Percentiles rank a stretch among this genome's conserved stretches.
Conservation (phyloP, 1,140 invertebrate genomes). For the Drosophila tristis region DNA sequence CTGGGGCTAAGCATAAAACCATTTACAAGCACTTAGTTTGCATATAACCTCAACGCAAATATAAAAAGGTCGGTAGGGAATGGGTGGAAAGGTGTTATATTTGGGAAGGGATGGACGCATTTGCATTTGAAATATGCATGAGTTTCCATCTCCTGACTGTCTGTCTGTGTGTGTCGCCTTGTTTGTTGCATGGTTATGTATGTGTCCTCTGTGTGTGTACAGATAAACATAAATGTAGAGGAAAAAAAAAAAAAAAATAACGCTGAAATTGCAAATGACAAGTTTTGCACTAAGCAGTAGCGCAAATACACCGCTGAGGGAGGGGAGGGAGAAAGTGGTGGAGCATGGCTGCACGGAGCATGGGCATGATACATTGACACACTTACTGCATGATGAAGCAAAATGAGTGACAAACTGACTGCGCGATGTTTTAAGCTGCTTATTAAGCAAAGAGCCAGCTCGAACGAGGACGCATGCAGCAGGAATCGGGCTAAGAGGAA, state of each 20-base stretch:
- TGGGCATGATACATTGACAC: slow-evolving; percentile 71
- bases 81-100: background rate
- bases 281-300: slow-evolving; percentile 79
- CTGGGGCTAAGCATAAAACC: slow-evolving; percentile 59
- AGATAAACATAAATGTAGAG: slow-evolving; percentile 57
- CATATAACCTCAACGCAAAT: slow-evolving; percentile 64
- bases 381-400: slow-evolving; percentile 81
- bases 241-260: slow-evolving; percentile 28
- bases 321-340: background rate
- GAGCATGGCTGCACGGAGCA: background rate
- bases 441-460: slow-evolving; percentile 61
- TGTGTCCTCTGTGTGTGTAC: slow-evolving; percentile 16
- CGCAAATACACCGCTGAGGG: slow-evolving; percentile 57
- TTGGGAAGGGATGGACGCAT: slow-evolving; percentile 22
- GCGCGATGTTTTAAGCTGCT: slow-evolving; percentile 72
- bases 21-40: slow-evolving; percentile 74
- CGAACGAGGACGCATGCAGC: background rate
- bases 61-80: slow-evolving; percentile 3
- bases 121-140: slow-evolving; percentile 73
- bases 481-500: background rate
- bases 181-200: slow-evolving; percentile 10
- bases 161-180: slow-evolving; percentile 27
- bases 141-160: slow-evolving; percentile 49
- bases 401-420: slow-evolving; percentile 82
- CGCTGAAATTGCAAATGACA: slow-evolving; percentile 81